phyloP scores from a whole-genome alignment of 2,113 vertebrate genomes.

The Accipiter cooperii region DNA sequence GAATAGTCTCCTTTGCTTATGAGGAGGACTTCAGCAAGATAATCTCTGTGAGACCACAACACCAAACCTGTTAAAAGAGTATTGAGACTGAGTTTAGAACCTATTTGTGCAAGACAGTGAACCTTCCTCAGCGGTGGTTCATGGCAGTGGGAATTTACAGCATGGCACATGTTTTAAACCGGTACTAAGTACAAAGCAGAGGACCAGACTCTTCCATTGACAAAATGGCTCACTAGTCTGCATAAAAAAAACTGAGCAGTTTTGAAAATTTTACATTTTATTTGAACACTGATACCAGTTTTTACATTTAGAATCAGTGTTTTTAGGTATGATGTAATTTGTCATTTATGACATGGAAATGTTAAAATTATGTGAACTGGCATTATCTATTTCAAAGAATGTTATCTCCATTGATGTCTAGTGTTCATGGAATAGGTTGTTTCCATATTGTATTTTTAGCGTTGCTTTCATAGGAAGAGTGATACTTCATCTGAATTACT shows the following conservation, averaged over 20 bases:
- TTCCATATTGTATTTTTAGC: not conserved
- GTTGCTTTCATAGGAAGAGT: not conserved
- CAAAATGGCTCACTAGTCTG: not conserved
- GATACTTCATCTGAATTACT: not conserved
- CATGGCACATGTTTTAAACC: not conserved
- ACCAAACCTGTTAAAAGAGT: not conserved
- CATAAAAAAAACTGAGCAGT: not conserved
- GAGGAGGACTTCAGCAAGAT: not conserved
- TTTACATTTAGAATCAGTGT: not conserved
- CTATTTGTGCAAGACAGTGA: not conserved
- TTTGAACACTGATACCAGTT: not conserved
- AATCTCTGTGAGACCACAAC: not conserved
- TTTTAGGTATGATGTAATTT: too few species aligned
- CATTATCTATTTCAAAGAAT: not conserved
- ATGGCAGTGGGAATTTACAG: not conserved
- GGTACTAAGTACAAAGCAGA: not conserved
- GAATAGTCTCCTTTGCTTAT: not conserved
- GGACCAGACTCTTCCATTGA: not conserved
- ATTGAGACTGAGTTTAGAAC: not conserved
- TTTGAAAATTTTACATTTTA: not conserved
- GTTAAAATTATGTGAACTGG: not conserved
- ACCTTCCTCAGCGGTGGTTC: not conserved
- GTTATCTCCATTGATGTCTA: not conserved
- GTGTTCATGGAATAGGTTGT: not conserved
- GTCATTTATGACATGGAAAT: not conserved